Evolutionary conservation across 1,140 invertebrate species (phyloP).

Genomic region (Archivesica marissinica): DNA sequence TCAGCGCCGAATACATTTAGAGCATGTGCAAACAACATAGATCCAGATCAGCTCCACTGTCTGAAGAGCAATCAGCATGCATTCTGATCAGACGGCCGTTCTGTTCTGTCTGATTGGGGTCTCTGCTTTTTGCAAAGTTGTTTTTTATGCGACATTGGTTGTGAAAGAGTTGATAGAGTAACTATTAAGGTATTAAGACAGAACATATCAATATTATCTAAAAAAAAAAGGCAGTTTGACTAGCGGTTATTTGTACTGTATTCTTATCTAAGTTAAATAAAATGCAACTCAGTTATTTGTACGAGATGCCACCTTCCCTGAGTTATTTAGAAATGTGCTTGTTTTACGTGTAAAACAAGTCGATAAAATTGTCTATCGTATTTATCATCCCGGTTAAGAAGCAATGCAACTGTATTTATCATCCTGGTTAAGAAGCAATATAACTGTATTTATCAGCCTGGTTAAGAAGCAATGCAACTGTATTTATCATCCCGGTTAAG

Average conservation of each 20-base stretch:
- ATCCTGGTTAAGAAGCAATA: conserved; percentile 26
- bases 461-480: too few relatives aligned
- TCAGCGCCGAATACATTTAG: too few relatives aligned
- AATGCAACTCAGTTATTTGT: conserved; percentile 12
- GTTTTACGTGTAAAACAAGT: conserved; percentile 18
- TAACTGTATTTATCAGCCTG: conserved; percentile 26
- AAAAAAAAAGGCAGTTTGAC: not conserved
- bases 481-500: conserved; percentile 28
- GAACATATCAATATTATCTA: conserved; percentile 5
- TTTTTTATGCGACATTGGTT: too few relatives aligned
- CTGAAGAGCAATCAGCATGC: too few relatives aligned
- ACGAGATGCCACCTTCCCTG: not conserved
- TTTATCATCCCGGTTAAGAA: conserved; percentile 27
- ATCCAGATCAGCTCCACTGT: too few relatives aligned
- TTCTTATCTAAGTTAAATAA: conserved; percentile 33
- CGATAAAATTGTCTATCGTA: conserved; percentile 1
- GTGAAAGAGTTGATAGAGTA: too few relatives aligned
- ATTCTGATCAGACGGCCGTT: too few relatives aligned
- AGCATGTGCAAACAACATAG: too few relatives aligned
- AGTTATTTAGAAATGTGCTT: conserved; percentile 10
- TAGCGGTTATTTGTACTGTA: not conserved
- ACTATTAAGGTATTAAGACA: too few relatives aligned
- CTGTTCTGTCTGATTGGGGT: too few relatives aligned
- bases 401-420: conserved; percentile 26
- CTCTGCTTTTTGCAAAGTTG: too few relatives aligned